These are phyloP conservation scores for Leiothrix lutea DNA, from an alignment of 2,113 vertebrate species.

Conservation along the genomic window DNA sequence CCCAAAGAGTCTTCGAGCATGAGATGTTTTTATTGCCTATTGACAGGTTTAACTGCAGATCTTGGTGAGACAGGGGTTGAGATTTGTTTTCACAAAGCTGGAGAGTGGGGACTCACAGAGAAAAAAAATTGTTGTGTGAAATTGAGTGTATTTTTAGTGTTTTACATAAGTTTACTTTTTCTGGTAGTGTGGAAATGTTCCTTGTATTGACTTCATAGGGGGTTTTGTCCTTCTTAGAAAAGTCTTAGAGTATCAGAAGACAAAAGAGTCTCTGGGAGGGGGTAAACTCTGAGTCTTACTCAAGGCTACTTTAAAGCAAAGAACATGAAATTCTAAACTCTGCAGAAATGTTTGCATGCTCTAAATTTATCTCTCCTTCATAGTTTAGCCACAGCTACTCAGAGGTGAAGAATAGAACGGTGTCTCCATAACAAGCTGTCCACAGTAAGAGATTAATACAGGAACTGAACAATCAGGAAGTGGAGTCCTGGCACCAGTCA, in stretches of 20 bases:
- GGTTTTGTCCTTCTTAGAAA: constrained; percentile 76
- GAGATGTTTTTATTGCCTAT: neutral
- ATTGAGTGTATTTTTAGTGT: neutral
- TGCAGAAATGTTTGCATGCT: neutral
- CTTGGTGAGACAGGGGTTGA: fast-evolving
- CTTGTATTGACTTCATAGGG: neutral
- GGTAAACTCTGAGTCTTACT: fast-evolving
- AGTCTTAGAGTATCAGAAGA: constrained; percentile 86
- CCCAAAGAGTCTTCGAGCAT: neutral
- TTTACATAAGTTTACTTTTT: neutral
- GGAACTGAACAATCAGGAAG: constrained; percentile 83
- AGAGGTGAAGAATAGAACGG: constrained; percentile 83
- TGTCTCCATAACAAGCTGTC: constrained; percentile 91
- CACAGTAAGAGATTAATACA: constrained; percentile 88
- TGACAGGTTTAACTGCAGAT: neutral
- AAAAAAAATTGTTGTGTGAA: neutral
- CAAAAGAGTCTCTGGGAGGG: constrained; percentile 66
- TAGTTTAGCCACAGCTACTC: constrained; percentile 86
- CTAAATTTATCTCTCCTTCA: neutral
- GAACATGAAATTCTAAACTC: neutral
- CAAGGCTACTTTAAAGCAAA: neutral
- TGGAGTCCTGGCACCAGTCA: constrained; percentile 73
- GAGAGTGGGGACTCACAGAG: too few species aligned
- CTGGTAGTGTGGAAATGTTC: neutral
- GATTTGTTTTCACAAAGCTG: neutral